phyloP scores from a whole-genome alignment of 2,888 invertebrate genomes.

The Zootermopsis nevadensis region DNA sequence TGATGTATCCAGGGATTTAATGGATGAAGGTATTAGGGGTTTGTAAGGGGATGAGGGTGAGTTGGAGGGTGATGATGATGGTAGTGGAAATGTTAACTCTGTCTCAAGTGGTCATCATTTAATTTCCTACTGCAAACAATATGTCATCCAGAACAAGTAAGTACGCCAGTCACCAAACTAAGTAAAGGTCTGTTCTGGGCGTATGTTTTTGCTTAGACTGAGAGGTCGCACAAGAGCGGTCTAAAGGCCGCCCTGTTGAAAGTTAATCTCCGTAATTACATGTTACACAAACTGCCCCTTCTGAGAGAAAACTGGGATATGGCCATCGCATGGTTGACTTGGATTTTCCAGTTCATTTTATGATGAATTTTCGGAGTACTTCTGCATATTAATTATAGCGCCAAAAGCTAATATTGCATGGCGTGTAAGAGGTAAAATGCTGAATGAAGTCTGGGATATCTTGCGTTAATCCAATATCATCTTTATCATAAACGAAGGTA shows the following conservation, averaged over 20 bases:
- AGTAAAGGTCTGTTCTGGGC: conserved; percentile 32
- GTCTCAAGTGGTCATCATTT: conserved; percentile 52
- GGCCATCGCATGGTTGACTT: not conserved
- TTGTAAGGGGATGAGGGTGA: not conserved
- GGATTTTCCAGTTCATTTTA: not conserved
- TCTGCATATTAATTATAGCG: too few species aligned
- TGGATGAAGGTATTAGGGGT: conserved; percentile 40
- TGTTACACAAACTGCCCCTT: conserved; percentile 17
- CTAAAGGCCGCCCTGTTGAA: not conserved
- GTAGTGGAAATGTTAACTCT: conserved; percentile 39
- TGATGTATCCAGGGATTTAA: conserved; percentile 40
- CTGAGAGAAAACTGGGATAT: not conserved
- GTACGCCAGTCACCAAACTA: conserved; percentile 18
- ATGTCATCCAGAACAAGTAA: conserved; percentile 22
- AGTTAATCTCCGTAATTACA: conserved; percentile 32
- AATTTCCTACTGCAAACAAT: conserved; percentile 48
- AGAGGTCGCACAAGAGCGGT: not conserved
- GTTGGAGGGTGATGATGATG: conserved; percentile 12
- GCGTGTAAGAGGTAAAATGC: too few species aligned
- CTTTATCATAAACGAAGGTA: too few species aligned
- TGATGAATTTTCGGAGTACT: not conserved
- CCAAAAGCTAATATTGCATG: too few species aligned
- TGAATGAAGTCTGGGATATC: too few species aligned
- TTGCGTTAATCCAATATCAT: too few species aligned
- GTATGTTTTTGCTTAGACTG: conserved; percentile 5